Base-by-base conservation (phyloP, 2,888 invertebrate genomes). In the Neocrepidodera transversa region DNA sequence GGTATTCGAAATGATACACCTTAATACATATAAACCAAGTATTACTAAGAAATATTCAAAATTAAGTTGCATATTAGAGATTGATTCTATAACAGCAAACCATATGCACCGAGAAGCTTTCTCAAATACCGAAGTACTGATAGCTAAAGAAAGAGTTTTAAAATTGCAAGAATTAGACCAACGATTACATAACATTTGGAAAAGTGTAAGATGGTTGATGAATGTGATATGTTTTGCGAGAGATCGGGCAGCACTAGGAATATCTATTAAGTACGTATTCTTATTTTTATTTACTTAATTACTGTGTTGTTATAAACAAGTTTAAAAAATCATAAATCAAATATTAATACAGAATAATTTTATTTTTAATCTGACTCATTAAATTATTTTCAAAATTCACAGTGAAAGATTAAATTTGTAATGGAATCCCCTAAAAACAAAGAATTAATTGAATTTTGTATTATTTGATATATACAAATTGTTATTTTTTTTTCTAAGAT, bases 41-140 rank as follows among this genome's bases (percentile, higher is more conserved):
- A 91, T 98, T 63, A 88, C 98, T 53, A 89, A 91, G 71, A 88
- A 93, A 75, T 98, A 97, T 81, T 92, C 95, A 1, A 88, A 94
- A 60, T 83, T 98, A 11, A 97, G 96, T 69, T 95, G 96, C 70
- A 91, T 96, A 58, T 80, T 98, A 58, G 98, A 99, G 80, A 82
- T 96, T 75, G 97, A 97, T 72, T 90, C 92, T 0, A 90, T 93
- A 0, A 83, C 95, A 68, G 96, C 97, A 2, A 95, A 95, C 64
- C 96, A 97, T 75, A 90, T 92, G 26, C 95, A 95, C 68, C 83
- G 97, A 71, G 95, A 97, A 84, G 97, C 97, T 0, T 97, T 97
- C 79, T 96, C 95, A 1, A 89, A 91, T 52, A 87, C 87, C 2
- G 97, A 97, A 78, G 79, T 97, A 18, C 89, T 89, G 63, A 85